phyloP scores from a whole-genome alignment of 2,888 invertebrate genomes.

The Isotomurus palustris region DNA sequence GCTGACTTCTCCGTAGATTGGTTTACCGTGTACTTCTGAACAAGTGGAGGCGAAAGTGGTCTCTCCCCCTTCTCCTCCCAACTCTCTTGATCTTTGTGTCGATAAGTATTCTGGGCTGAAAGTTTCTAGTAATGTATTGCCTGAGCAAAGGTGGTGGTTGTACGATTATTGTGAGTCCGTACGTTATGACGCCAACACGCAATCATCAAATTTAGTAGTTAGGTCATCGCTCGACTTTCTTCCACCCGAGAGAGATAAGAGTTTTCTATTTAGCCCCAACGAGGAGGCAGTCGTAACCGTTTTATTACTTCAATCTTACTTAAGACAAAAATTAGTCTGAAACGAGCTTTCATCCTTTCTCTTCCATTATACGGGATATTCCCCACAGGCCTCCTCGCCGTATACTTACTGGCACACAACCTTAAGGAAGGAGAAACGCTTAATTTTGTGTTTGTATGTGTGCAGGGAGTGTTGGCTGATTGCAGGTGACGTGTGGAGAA shows the following conservation, averaged over 20 bases:
- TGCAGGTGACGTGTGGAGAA: too few species aligned
- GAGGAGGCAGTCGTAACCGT: background rate
- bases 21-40: too few species aligned
- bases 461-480: too few species aligned
- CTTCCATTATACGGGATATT: background rate
- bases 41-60: background rate
- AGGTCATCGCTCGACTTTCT: constrained; percentile 10
- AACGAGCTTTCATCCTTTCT: constrained; percentile 1
- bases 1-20: too few species aligned
- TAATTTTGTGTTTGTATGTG: too few species aligned
- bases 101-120: background rate
- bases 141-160: background rate
- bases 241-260: background rate
- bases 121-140: background rate
- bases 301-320: constrained; percentile 10
- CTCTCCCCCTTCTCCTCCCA: background rate
- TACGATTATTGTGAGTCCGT: background rate
- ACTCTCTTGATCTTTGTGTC: background rate
- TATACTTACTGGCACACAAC: too few species aligned
- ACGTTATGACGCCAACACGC: constrained; percentile 21
- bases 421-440: too few species aligned
- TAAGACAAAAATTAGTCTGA: constrained; percentile 5
- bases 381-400: too few species aligned
- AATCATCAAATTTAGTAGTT: constrained; percentile 27
- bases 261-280: constrained; percentile 1